Evolutionary conservation across 2,797 vertebrate genomes (phyloP), one percentile per base, ranked within the genome.

Genomic region (Numenius phaeopus): DNA sequence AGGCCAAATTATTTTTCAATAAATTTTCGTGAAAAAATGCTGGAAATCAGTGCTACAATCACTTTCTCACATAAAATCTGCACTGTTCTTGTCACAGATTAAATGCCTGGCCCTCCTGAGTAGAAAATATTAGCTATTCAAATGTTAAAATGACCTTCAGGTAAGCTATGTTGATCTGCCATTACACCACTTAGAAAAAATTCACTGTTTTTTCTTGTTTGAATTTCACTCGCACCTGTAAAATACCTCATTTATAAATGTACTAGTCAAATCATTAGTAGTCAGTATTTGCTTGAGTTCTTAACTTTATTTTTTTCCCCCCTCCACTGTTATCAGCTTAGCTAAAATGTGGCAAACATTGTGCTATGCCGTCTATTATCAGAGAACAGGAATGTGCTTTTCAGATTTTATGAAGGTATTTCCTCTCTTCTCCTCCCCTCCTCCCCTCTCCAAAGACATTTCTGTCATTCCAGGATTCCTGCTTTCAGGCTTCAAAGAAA

Each of bases 401-500:
- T 79, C 81, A 92, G 80, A 87, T 90, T 87, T 90, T 65, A 89
- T 86, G 76, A 86, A 93, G 54, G 52, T 94, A 75, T 91, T 94
- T 67, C 54, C 26, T 67, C 70, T 64, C 54, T 23, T 66, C 65
- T 92, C 66, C 47, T 83, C 61, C 39, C 57, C n/a, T 32, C 21
- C 17, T 42, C 20, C 22, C 6, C 22, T 26, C 18, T 73, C 57
- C 62, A 64, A 91, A 91, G 59, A 75, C 37, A 54, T 61, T 86
- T 91, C 83, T 78, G 44, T 89, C 92, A 90, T 89, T 86, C 96
- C n/a, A 9, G 49, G 66, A 96, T 95, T 93, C 97, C 91, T 91
- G 50, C 55, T 94, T 95, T 82, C 71, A 89, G 47, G 78, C 19
- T 94, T 96, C 90, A 97, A 97, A 97, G 95, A 92, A 97, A 89